Conservation (phyloP, 2,797 vertebrate species). For the Cygnus olor region DNA sequence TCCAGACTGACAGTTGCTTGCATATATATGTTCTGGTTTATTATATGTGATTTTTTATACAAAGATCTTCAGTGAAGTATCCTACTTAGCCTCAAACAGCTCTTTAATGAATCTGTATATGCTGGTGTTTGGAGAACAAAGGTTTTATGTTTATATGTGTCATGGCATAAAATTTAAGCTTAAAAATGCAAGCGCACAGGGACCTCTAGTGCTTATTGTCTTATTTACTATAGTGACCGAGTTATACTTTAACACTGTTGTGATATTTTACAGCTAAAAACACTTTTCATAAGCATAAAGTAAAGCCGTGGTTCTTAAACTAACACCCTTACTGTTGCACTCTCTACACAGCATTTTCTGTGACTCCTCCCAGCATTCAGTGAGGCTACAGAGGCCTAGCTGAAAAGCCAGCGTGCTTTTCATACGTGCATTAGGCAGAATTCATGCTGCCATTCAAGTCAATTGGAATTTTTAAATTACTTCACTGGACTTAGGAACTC, state of each 20-base stretch:
- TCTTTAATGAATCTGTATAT: background rate
- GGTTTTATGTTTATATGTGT: background rate
- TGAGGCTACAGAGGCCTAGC: background rate
- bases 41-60: background rate
- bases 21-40: background rate
- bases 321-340: background rate
- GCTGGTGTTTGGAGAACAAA: background rate
- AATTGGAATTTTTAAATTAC: background rate
- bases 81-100: background rate
- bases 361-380: background rate
- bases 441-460: background rate
- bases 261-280: background rate
- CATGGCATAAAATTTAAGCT: background rate
- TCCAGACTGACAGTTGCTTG: background rate
- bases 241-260: background rate
- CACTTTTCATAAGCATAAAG: background rate
- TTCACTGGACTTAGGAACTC: background rate
- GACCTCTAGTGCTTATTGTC: conserved; percentile 57
- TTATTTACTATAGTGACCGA: background rate
- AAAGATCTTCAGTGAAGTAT: background rate
- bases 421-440: background rate
- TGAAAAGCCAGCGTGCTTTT: background rate
- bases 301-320: background rate
- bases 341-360: background rate
- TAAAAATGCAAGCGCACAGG: background rate